Evolutionary conservation across 2,888 invertebrate species (phyloP).

Genomic region (Cryptocephalus primarius): DNA sequence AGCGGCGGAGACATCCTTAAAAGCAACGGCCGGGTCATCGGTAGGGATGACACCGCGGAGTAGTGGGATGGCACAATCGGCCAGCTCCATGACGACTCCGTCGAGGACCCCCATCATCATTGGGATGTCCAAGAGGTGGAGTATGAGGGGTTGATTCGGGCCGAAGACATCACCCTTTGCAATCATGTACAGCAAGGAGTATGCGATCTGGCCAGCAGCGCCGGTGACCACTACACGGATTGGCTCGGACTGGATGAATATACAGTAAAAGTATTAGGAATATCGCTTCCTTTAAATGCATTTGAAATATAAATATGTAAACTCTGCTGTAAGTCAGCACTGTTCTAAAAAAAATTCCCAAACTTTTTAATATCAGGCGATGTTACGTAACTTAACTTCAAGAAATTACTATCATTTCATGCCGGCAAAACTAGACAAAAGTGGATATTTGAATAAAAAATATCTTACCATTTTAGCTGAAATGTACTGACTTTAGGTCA

Average conservation of each 20-base stretch:
- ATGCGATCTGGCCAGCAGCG: slow-evolving; percentile 98
- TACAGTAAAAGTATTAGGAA: too few relatives aligned
- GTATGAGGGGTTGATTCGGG: slow-evolving; percentile 68
- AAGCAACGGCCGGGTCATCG: slow-evolving; percentile 81
- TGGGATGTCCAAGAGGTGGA: slow-evolving; percentile 89
- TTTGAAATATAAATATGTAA: too few relatives aligned
- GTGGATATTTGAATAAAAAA: too few relatives aligned
- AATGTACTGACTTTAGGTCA: too few relatives aligned
- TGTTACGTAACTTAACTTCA: too few relatives aligned
- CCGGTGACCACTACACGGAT: slow-evolving; percentile 94
- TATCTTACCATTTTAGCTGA: too few relatives aligned
- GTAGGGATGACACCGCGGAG: slow-evolving; percentile 78
- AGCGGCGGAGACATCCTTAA: slow-evolving; percentile 90
- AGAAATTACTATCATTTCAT: too few relatives aligned
- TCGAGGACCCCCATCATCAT: slow-evolving; percentile 94
- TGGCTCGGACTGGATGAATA: slow-evolving; percentile 55
- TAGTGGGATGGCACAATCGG: slow-evolving; percentile 89
- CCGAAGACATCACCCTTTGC: slow-evolving; percentile 96
- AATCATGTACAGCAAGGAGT: slow-evolving; percentile 88
- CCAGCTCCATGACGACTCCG: slow-evolving; percentile 96
- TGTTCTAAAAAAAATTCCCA: too few relatives aligned
- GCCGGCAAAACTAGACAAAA: too few relatives aligned
- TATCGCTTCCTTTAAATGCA: too few relatives aligned
- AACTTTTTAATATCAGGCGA: too few relatives aligned
- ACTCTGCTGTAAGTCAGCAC: too few relatives aligned